Evolutionary conservation across 2,888 invertebrate species (phyloP).

Genomic region (Drosophila nigricruria): DNA sequence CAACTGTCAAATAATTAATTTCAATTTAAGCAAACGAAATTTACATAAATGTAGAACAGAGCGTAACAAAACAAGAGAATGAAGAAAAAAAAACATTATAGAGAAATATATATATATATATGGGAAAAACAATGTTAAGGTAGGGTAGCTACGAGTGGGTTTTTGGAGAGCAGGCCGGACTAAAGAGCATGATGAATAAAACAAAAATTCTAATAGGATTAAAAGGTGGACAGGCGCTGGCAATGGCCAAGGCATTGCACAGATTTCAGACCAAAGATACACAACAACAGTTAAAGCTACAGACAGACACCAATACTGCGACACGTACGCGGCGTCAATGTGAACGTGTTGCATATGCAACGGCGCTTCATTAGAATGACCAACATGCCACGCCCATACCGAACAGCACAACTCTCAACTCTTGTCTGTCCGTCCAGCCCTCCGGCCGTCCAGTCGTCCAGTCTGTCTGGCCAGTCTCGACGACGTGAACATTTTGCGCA

Average conservation of each 20-base stretch:
- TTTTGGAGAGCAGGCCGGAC: constrained; percentile 27
- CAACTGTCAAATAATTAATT: constrained; percentile 82
- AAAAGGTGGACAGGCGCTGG: constrained; percentile 67
- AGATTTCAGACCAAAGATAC: constrained; percentile 55
- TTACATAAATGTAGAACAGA: constrained; percentile 70
- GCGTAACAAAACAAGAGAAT: constrained; percentile 12
- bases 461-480: constrained; percentile 71
- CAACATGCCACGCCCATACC: constrained; percentile 66
- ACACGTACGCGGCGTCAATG: constrained; percentile 66
- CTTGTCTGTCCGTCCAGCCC: neutral
- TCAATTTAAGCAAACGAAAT: constrained; percentile 80
- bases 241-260: constrained; percentile 62
- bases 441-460: no score
- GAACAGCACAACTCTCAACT: constrained; percentile 8
- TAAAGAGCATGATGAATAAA: constrained; percentile 73
- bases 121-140: constrained; percentile 10
- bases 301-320: constrained; percentile 16
- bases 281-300: constrained; percentile 8
- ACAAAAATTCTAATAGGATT: constrained; percentile 79
- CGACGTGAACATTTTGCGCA: constrained; percentile 81
- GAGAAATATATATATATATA: neutral
- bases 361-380: constrained; percentile 80
- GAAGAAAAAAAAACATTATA: constrained; percentile 1
- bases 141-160: constrained; percentile 23
- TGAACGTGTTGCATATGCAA: constrained; percentile 78